Percentiles rank a stretch among this genome's conserved stretches.
Evolutionary conservation across 2,888 invertebrate genomes (phyloP).

Genomic region (Trissolcus japonicus): DNA sequence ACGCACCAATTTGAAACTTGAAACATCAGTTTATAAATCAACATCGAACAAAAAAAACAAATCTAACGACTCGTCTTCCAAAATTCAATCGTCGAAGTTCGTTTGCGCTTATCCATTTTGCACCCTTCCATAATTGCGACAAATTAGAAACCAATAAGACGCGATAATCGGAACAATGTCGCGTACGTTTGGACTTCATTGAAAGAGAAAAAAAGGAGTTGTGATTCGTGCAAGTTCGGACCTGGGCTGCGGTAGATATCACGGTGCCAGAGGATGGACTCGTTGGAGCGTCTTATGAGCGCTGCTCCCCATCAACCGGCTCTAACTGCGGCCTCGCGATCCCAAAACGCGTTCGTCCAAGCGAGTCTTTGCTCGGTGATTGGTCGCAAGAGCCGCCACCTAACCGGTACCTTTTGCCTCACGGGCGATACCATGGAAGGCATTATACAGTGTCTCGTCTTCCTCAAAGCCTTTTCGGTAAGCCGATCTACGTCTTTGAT

Average conservation of each 20-base stretch:
- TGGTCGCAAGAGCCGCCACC: slow-evolving; percentile 87
- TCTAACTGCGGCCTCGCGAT: slow-evolving; percentile 80
- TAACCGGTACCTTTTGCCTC: slow-evolving; percentile 92
- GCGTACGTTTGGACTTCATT: not conserved
- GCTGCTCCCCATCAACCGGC: slow-evolving; percentile 83
- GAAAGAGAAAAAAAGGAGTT: not conserved
- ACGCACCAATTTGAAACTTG: too few relatives aligned
- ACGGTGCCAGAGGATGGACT: slow-evolving; percentile 82
- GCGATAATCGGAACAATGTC: not conserved
- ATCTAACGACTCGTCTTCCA: too few relatives aligned
- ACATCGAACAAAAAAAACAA: too few relatives aligned
- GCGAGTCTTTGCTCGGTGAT: slow-evolving; percentile 79
- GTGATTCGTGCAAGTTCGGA: too few relatives aligned
- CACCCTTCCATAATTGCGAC: not conserved
- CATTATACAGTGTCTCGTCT: slow-evolving; percentile 93
- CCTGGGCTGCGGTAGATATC: slow-evolving; percentile 26
- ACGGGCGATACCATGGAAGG: slow-evolving; percentile 96
- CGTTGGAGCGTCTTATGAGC: slow-evolving; percentile 87
- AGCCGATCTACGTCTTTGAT: slow-evolving; percentile 74
- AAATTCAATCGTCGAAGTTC: not conserved
- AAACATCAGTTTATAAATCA: too few relatives aligned
- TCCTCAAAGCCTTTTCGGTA: slow-evolving; percentile 95
- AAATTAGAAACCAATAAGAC: not conserved
- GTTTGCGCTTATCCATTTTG: not conserved
- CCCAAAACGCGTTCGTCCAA: slow-evolving; percentile 83